phyloP scores from a whole-genome alignment of 2,113 vertebrate species.

The Phyllostomus hastatus region DNA sequence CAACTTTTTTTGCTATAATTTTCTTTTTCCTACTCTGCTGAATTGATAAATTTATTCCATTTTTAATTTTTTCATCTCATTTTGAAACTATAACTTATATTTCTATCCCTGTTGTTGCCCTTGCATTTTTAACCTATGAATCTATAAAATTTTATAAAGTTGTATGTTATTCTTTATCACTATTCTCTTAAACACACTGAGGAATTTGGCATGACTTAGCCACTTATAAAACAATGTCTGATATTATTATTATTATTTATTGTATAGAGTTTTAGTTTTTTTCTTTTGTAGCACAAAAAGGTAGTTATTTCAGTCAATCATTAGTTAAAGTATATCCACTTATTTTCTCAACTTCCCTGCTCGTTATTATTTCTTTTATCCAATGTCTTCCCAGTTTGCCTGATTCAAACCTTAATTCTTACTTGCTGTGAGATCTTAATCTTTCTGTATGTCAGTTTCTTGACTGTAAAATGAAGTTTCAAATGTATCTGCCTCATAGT shows the following conservation, averaged over 20 bases:
- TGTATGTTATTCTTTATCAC: background rate
- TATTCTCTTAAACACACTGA: background rate
- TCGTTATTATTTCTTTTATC: background rate
- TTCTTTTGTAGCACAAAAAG: background rate
- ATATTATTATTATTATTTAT: background rate
- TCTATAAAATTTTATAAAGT: background rate
- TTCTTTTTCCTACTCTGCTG: background rate
- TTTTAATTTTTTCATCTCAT: conserved; percentile 21
- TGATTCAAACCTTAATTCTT: background rate
- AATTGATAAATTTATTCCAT: background rate
- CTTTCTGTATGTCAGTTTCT: background rate
- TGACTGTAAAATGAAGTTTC: background rate
- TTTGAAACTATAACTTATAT: background rate
- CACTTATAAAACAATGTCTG: background rate
- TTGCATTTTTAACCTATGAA: conserved; percentile 16
- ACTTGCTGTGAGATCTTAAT: background rate
- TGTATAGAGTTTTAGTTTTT: background rate
- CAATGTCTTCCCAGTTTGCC: background rate
- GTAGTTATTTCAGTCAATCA: background rate
- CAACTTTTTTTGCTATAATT: background rate
- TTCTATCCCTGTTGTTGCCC: background rate
- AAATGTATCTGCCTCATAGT: background rate
- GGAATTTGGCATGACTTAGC: background rate
- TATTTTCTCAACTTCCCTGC: background rate
- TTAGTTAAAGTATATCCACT: background rate